These are phyloP conservation scores for Falco berigora DNA, from an alignment of 2,797 vertebrate genomes.

Conservation along the genomic window DNA sequence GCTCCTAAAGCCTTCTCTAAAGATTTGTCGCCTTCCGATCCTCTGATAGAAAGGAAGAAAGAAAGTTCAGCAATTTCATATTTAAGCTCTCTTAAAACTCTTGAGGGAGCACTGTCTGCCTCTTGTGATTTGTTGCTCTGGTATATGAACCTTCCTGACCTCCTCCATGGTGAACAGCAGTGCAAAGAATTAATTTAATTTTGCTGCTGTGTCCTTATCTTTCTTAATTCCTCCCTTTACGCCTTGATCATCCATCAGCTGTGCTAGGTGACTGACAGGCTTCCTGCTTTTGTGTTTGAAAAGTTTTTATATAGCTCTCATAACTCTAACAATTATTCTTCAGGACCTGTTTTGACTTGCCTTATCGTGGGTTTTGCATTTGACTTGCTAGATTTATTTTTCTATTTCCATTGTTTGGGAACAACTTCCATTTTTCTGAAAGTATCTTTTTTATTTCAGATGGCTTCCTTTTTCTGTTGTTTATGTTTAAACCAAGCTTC, in stretches of 20 bases:
- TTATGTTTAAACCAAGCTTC: background rate
- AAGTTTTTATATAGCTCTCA: constrained; percentile 24
- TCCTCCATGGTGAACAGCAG: background rate
- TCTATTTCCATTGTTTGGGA: constrained; percentile 2
- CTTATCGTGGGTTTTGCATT: background rate
- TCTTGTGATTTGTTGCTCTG: constrained; percentile 14
- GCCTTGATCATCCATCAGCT: constrained; percentile 34
- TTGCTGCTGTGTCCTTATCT: constrained; percentile 51
- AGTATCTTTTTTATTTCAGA: background rate
- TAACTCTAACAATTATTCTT: constrained; percentile 11
- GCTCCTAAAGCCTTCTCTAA: background rate
- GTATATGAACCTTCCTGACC: constrained; percentile 9
- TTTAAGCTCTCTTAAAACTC: background rate
- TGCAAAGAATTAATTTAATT: constrained; percentile 50
- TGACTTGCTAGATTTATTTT: background rate
- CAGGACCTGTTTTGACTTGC: background rate
- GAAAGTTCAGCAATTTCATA: constrained; percentile 5
- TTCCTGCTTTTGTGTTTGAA: constrained; percentile 46
- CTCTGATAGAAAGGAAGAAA: background rate
- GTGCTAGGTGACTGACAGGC: constrained; percentile 21
- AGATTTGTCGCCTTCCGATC: background rate
- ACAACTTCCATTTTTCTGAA: background rate
- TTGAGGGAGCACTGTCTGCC: background rate
- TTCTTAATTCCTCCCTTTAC: constrained; percentile 45
- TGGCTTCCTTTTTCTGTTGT: background rate